These are phyloP conservation scores for Notolabrus celidotus DNA, from an alignment of 2,797 vertebrate species.

Conservation along the genomic window DNA sequence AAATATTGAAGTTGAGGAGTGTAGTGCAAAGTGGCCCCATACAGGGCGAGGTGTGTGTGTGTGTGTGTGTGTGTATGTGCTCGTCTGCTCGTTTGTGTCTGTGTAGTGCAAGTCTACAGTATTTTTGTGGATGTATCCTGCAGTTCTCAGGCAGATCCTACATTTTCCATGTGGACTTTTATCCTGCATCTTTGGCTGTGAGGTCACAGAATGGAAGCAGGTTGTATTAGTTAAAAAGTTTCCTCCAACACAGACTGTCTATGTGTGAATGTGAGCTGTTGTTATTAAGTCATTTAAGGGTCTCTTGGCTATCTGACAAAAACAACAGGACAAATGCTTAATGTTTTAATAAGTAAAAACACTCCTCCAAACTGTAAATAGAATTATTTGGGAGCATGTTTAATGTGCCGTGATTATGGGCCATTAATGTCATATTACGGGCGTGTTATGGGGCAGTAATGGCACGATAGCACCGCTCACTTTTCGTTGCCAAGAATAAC, in stretches of 20 bases:
- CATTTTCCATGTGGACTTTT: constrained; percentile 51
- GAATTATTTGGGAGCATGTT: constrained; percentile 54
- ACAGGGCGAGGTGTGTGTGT: constrained; percentile 60
- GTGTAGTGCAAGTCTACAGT: constrained; percentile 13
- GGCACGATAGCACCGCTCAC: constrained; percentile 59
- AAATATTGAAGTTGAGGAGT: constrained; percentile 85
- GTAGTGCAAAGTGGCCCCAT: constrained; percentile 81
- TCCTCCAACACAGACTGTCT: constrained; percentile 15
- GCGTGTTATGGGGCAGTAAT: constrained; percentile 49
- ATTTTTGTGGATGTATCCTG: constrained; percentile 26
- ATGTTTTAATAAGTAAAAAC: constrained; percentile 40
- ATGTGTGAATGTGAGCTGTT: constrained; percentile 17
- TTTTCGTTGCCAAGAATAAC: constrained; percentile 70
- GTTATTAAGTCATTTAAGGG: constrained; percentile 40
- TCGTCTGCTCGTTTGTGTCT: constrained; percentile 10
- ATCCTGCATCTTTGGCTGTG: constrained; percentile 51
- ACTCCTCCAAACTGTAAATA: constrained; percentile 46
- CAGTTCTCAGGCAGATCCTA: constrained; percentile 24
- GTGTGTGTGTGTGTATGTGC: constrained; percentile 13
- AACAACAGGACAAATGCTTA: constrained; percentile 27
- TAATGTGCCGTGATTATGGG: constrained; percentile 70
- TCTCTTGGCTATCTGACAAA: constrained; percentile 57
- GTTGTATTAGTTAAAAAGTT: constrained; percentile 50
- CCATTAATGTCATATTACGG: constrained; percentile 67
- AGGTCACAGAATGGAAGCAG: constrained; percentile 57